These are phyloP conservation scores for Chaenodraco wilsoni DNA, from an alignment of 2,797 vertebrate genomes.

Conservation along the genomic window DNA sequence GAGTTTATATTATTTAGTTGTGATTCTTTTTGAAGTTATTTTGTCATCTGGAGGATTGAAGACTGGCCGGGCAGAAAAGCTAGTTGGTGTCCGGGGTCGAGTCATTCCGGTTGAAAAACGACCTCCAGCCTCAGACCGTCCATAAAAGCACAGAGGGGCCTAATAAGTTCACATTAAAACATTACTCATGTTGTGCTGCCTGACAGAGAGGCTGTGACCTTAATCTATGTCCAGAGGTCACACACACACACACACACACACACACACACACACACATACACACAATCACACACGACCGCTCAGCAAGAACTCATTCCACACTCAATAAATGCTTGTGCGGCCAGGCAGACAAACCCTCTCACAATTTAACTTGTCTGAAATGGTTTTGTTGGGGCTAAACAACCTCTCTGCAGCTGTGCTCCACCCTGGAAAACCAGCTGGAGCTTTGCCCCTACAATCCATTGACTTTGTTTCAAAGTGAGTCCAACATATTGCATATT, in stretches of 20 bases:
- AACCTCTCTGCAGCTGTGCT: conserved; percentile 55
- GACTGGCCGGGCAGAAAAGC: conserved; percentile 27
- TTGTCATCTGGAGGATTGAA: conserved; percentile 9
- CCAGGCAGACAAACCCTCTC: conserved; percentile 63
- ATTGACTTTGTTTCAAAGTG: conserved; percentile 37
- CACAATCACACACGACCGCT: not conserved
- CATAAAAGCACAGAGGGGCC: conserved; percentile 35
- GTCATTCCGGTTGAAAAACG: conserved; percentile 44
- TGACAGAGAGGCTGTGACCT: conserved; percentile 65
- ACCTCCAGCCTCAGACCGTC: conserved; percentile 46
- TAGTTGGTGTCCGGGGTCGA: conserved; percentile 37
- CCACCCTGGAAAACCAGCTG: conserved; percentile 41
- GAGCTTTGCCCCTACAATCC: conserved; percentile 49
- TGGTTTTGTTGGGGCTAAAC: conserved; percentile 65
- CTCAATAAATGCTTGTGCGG: conserved; percentile 65
- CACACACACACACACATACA: conserved; percentile 22
- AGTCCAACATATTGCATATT: conserved; percentile 55
- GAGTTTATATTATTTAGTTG: not conserved
- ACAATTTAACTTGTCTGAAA: conserved; percentile 71
- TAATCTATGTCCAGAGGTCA: conserved; percentile 72
- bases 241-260: conserved; percentile 15
- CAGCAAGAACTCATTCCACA: conserved; percentile 62
- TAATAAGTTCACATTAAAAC: conserved; percentile 68
- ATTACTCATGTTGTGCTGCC: conserved; percentile 68
- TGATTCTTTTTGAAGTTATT: not conserved